Percentiles rank a stretch among this genome's conserved stretches.
These are phyloP conservation scores for Campoplex nolae DNA, from an alignment of 2,888 invertebrate species.

Conservation along the genomic window DNA sequence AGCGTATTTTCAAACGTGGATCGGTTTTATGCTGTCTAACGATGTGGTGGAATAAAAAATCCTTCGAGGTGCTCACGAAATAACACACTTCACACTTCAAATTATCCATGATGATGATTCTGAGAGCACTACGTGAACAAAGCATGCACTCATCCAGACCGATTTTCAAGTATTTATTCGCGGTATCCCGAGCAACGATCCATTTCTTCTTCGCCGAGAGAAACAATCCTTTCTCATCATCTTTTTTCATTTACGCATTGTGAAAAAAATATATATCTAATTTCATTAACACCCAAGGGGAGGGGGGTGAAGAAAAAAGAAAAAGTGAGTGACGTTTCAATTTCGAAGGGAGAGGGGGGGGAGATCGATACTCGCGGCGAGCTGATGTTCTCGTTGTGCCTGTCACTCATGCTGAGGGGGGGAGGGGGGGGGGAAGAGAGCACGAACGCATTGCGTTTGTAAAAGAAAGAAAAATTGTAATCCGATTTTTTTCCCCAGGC, in stretches of 20 bases:
- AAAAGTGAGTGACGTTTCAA: constrained; percentile 3
- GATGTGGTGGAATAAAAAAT: no score
- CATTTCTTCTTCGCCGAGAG: no score
- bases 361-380: background rate
- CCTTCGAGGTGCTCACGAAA: no score
- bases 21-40: no score
- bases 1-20: no score
- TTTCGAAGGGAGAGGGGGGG: background rate
- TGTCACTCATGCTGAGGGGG: background rate
- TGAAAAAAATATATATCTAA: background rate
- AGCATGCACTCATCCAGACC: no score
- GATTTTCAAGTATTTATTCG: no score
- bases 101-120: no score
- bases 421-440: background rate
- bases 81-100: no score
- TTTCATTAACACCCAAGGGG: background rate
- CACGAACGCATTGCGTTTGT: background rate
- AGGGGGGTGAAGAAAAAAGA: background rate
- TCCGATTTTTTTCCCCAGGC: constrained; percentile 2
- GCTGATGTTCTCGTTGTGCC: constrained; percentile 1
- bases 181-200: no score
- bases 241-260: background rate
- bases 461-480: constrained; percentile 12
- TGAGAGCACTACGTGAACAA: no score
- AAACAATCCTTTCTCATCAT: no score